Evolutionary conservation across 2,797 vertebrate species (phyloP), one percentile per base, ranked within the genome.

Genomic region (Danio tinwini): DNA sequence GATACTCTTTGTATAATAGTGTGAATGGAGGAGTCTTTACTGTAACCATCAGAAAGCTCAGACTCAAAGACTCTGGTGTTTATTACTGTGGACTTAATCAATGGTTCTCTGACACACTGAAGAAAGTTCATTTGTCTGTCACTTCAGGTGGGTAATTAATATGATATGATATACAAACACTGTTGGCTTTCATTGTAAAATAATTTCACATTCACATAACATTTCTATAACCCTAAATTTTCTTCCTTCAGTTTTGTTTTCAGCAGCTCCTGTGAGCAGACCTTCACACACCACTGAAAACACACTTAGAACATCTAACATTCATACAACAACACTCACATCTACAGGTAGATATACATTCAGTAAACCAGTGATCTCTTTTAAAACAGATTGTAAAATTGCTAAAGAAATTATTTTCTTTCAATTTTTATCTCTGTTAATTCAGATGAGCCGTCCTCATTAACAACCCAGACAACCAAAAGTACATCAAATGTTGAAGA

Each of bases 81-180:
- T 84, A 87, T 68, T 81, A 87, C 76, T 87, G 80, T 81, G 80
- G 80, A 78, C 0, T 81, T 67, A 6, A 64, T 1, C 2, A 7
- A 72, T 82, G 78, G 81, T 71, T 67, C 5, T 0, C 0, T 0
- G 80, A 86, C 64, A 45, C 0, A 13, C 11, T 45, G 6, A 75
- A 2, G 1, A 68, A 85, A 77, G 61, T 80, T 52, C 0, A 40
- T 5, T n/a, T 86, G 6, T 29, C 10, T 45, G 81, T 83, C 10
- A 65, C 0, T 67, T 12, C 40, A 85, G 81, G 85, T 86, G 73
- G 7, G 72, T 39, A 37, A 52, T 50, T 14, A 19, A 53, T 59
- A n/a, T 16, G 3, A 29, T 29, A 29, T 29, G 29, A 29, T 29
- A 3, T 29, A 29, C 29, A 29, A 3, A 21, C 8, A 58, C 5